phyloP scores from a whole-genome alignment of 2,797 vertebrate genomes.

The Serranus cabrilla region DNA sequence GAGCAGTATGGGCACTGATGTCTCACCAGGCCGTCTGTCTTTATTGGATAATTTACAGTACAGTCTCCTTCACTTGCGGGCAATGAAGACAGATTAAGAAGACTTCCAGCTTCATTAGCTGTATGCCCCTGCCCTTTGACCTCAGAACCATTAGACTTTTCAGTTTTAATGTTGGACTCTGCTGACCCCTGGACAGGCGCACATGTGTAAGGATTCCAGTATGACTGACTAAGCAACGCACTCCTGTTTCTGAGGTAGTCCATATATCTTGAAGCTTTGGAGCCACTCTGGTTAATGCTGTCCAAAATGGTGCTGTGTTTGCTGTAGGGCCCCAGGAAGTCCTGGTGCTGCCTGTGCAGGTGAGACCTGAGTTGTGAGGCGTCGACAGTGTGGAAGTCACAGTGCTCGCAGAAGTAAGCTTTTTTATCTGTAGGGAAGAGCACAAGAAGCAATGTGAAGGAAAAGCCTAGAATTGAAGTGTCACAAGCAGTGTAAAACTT shows the following conservation, averaged over 20 bases:
- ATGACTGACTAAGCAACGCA: constrained; percentile 79
- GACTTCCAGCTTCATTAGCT: constrained; percentile 54
- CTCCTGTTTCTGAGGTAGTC: constrained; percentile 85
- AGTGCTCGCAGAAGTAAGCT: constrained; percentile 84
- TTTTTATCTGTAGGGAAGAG: constrained; percentile 86
- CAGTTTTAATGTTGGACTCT: constrained; percentile 61
- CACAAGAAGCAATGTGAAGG: constrained; percentile 15
- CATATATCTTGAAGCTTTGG: constrained; percentile 82
- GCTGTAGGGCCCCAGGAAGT: constrained; percentile 61
- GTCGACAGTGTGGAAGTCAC: constrained; percentile 87
- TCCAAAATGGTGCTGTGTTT: constrained; percentile 66
- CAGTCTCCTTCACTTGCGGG: constrained; percentile 36
- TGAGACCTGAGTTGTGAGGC: constrained; percentile 81
- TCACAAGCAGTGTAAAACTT: too few species aligned
- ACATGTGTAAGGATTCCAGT: constrained; percentile 76
- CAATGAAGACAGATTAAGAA: constrained; percentile 82
- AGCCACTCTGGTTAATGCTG: constrained; percentile 66
- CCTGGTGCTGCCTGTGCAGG: constrained; percentile 77
- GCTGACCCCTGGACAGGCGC: constrained; percentile 63
- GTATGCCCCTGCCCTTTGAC: constrained; percentile 62
- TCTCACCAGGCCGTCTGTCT: constrained; percentile 85
- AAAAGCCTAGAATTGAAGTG: background rate
- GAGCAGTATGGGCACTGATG: constrained; percentile 95
- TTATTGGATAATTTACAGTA: constrained; percentile 44
- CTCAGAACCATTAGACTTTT: constrained; percentile 48